phyloP scores from a whole-genome alignment of 2,113 vertebrate genomes.

The Crotophaga sulcirostris region DNA sequence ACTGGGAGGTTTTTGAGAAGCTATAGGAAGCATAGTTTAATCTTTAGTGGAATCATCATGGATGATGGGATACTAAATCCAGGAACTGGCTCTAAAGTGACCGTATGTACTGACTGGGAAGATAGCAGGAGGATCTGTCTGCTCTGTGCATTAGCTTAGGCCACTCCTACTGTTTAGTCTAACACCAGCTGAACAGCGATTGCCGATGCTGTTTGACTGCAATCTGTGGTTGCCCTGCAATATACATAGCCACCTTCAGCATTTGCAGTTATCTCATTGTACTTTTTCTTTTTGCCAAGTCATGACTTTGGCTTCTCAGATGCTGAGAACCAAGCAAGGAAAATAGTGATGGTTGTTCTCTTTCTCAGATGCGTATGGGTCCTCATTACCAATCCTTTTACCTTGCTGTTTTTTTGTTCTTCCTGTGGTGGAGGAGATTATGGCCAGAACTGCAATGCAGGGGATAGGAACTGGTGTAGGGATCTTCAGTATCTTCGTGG shows the following conservation, averaged over 20 bases:
- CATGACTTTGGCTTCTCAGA: not conserved
- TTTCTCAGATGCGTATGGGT: not conserved
- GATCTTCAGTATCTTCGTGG: not conserved
- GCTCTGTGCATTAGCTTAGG: not conserved
- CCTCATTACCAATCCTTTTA: not conserved
- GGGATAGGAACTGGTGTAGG: not conserved
- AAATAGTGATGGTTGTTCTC: not conserved
- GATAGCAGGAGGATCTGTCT: not conserved
- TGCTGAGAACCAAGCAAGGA: not conserved
- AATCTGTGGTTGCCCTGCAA: not conserved
- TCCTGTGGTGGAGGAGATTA: not conserved
- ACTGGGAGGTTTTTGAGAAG: not conserved
- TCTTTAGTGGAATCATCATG: not conserved
- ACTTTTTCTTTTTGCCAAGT: not conserved
- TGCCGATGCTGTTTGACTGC: not conserved
- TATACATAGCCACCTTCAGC: not conserved
- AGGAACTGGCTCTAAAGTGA: not conserved
- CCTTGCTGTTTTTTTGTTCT: not conserved
- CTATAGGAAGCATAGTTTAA: not conserved
- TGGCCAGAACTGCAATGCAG: not conserved
- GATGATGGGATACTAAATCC: not conserved
- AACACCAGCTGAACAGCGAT: not conserved
- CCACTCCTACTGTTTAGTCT: not conserved
- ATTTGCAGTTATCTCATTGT: not conserved
- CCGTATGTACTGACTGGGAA: not conserved